phyloP scores from a whole-genome alignment of 2,888 invertebrate genomes.

The Ophion obscuratus region DNA sequence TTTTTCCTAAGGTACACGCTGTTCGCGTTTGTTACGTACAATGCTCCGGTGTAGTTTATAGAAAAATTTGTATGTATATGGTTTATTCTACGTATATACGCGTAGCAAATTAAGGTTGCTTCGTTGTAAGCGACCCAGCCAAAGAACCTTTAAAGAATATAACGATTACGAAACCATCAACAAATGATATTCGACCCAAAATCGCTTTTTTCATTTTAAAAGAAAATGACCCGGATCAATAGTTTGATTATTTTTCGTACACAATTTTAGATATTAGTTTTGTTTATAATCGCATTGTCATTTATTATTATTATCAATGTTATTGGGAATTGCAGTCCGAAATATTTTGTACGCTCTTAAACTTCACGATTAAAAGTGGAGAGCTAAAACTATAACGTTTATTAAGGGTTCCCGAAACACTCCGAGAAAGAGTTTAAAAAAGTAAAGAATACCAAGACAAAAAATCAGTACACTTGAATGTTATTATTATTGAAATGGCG shows the following conservation, averaged over 20 bases:
- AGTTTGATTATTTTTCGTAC: not conserved
- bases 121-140: not conserved
- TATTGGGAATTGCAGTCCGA: not conserved
- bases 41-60: slow-evolving; percentile 29
- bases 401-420: too few relatives aligned
- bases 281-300: not conserved
- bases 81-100: slow-evolving; percentile 58
- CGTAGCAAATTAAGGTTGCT: slow-evolving; percentile 35
- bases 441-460: not conserved
- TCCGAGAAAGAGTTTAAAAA: not conserved
- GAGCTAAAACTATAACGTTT: too few relatives aligned
- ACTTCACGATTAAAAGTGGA: too few relatives aligned
- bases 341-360: not conserved
- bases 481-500: not conserved
- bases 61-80: slow-evolving; percentile 59
- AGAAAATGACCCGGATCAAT: not conserved
- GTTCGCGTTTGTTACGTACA: not conserved
- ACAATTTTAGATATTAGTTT: not conserved
- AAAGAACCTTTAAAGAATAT: not conserved
- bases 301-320: not conserved
- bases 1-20: too few relatives aligned
- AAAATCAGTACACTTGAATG: not conserved
- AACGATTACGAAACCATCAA: not conserved
- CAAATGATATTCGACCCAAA: not conserved
- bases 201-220: not conserved